Conservation (phyloP, 2,888 invertebrate species). For the Cyrtodaria siliqua region DNA sequence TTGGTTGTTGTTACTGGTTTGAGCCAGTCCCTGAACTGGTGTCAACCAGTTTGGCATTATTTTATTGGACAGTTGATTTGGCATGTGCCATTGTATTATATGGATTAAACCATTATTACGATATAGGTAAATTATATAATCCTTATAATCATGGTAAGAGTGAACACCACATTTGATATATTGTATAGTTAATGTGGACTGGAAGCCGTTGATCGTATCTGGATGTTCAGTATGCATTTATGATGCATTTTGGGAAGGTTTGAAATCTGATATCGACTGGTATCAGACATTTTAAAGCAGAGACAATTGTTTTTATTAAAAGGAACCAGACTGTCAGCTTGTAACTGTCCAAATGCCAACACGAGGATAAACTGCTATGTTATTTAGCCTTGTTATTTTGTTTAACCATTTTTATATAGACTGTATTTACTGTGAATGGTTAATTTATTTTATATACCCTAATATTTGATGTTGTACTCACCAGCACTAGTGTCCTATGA, state of each 20-base stretch:
- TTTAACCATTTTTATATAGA: no score
- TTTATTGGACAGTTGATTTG: slow-evolving; percentile 42
- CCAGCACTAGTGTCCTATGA: no score
- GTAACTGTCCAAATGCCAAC: slow-evolving; percentile 1
- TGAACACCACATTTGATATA: no score
- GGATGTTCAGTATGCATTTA: background rate
- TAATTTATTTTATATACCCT: no score
- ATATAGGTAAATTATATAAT: background rate
- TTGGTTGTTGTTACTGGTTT: slow-evolving; percentile 31
- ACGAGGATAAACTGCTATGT: background rate
- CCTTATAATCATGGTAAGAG: background rate
- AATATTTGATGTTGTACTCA: no score
- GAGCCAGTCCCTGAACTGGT: slow-evolving; percentile 7
- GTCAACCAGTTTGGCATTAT: slow-evolving; percentile 30
- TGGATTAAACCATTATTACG: background rate
- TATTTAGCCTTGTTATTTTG: slow-evolving; percentile 3
- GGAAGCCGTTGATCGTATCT: no score
- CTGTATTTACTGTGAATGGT: no score
- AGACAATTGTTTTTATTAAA: background rate
- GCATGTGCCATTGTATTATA: background rate
- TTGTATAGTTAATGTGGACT: no score
- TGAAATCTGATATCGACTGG: no score
- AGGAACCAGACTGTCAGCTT: background rate
- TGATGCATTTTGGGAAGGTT: background rate
- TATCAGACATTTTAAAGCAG: background rate